Conservation (phyloP, 2,113 vertebrate species). For the Clarias gariepinus region DNA sequence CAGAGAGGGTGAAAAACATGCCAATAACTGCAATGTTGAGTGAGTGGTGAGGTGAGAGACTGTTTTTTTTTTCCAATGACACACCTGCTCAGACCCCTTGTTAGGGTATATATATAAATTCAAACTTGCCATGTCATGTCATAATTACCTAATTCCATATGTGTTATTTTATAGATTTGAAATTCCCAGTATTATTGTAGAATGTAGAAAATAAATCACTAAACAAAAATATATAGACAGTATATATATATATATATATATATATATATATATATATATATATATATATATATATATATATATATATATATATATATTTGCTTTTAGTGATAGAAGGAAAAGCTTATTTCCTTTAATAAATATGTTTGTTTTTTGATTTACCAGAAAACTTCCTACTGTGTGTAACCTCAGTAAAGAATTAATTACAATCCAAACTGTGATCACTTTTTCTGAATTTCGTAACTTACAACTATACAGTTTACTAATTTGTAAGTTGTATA, state of each 20-base stretch:
- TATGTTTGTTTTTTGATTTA: not conserved
- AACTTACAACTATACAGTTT: not conserved
- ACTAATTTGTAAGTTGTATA: not conserved
- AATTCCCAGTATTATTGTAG: too few relatives aligned
- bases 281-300: too few relatives aligned
- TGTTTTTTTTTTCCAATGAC: too few relatives aligned
- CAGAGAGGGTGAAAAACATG: not conserved
- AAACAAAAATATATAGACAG: too few relatives aligned
- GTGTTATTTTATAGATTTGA: too few relatives aligned
- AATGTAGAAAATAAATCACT: too few relatives aligned
- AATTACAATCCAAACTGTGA: not conserved
- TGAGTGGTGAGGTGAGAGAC: not conserved
- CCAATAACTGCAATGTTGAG: not conserved
- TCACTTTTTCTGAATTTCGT: slow-evolving; percentile 26
- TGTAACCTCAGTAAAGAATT: not conserved
- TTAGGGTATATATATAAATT: not conserved
- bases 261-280: too few relatives aligned
- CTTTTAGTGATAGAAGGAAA: not conserved
- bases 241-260: too few relatives aligned
- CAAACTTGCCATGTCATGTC: not conserved
- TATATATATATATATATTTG: too few relatives aligned
- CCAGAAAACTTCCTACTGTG: not conserved
- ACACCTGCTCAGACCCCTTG: not conserved
- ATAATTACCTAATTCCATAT: too few relatives aligned
- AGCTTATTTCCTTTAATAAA: not conserved